These are phyloP conservation scores for Sebastes kiyomatsui DNA, from an alignment of 2,797 vertebrate genomes.

Conservation along the genomic window DNA sequence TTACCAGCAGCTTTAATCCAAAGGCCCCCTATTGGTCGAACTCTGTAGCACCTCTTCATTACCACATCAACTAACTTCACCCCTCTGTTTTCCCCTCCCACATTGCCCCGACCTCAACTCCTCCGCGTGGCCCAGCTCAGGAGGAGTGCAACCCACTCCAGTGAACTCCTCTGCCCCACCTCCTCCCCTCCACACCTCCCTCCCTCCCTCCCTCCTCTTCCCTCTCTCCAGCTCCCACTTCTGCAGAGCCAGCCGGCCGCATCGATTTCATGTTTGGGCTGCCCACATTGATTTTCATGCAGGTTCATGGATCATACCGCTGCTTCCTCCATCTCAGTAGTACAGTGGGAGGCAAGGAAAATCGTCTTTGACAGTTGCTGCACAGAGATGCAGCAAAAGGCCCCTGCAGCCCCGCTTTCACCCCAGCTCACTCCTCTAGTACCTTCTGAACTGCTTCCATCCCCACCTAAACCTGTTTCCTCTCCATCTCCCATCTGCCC, in stretches of 20 bases:
- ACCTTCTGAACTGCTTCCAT: conserved; percentile 5
- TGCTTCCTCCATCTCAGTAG: conserved; percentile 66
- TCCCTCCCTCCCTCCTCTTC: not conserved
- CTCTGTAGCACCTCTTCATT: conserved; percentile 29
- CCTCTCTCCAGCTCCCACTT: conserved; percentile 30
- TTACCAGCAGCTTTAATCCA: conserved; percentile 22
- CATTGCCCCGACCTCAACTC: conserved; percentile 50
- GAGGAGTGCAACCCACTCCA: conserved; percentile 47
- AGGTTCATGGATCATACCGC: conserved; percentile 75
- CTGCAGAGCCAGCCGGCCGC: conserved; percentile 52
- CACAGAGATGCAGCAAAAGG: conserved; percentile 42
- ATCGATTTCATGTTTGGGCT: conserved; percentile 82
- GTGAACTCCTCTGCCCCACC: conserved; percentile 58
- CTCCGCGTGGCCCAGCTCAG: conserved; percentile 38
- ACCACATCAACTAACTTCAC: conserved; percentile 46
- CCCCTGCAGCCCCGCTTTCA: conserved; percentile 33
- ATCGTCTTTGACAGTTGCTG: conserved; percentile 73
- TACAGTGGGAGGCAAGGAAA: conserved; percentile 67
- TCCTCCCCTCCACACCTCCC: conserved; percentile 19
- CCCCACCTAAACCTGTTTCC: conserved; percentile 29
- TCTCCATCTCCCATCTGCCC: conserved; percentile 12
- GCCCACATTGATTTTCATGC: conserved; percentile 80
- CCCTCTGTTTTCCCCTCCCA: conserved; percentile 45
- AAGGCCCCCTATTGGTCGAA: conserved; percentile 15
- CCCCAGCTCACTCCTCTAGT: conserved; percentile 13